Evolutionary conservation across 2,888 invertebrate species (phyloP), one percentile per base, ranked within the genome.

Genomic region (Noctuana brunneofusca): DNA sequence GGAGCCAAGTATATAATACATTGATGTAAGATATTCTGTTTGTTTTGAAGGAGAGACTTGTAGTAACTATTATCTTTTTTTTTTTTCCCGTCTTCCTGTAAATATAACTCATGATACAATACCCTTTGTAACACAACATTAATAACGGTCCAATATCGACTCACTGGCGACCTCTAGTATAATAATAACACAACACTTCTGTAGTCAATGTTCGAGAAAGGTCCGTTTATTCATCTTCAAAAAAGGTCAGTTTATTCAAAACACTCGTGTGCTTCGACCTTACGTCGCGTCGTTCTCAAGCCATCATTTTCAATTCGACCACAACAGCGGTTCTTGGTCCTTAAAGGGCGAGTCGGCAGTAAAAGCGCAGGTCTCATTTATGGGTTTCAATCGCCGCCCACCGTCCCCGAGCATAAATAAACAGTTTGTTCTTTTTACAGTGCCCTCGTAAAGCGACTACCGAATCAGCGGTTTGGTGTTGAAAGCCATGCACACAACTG

Each of bases 1-100:
- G 99, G 99, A 0, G 99, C 98, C 71, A 99, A 91, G 80, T 99
- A 99, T 71, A 99, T 96, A 2, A 98, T 97, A 79, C 98, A 96
- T 75, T 99, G 98, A 81, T 97, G 99, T 3, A 99, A 90, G 48
- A 93, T 93, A 68, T 94, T 95, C 0, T 93, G 89, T 65, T 93
- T 90, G 73, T 94, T 91, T 56, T 90, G 92, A 11, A 95, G 74
- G 46, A 95, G 82, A 0, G 93, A 93, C 35, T 87, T 81, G 43
- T 94, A 92, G 66, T 94, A 95, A 70, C 78, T 73, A n/a, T 73
- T 74, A 8, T 76, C 78, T 64, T 77, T 75, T n/a, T n/a, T n/a
- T n/a, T n/a, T n/a, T n/a, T n/a, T n/a, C n/a, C n/a, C n/a, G n/a
- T n/a, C n/a, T n/a, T n/a, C n/a, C n/a, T n/a, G n/a, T n/a, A n/a